Conservation (phyloP, 2,888 invertebrate genomes). For the Plagodis pulveraria region DNA sequence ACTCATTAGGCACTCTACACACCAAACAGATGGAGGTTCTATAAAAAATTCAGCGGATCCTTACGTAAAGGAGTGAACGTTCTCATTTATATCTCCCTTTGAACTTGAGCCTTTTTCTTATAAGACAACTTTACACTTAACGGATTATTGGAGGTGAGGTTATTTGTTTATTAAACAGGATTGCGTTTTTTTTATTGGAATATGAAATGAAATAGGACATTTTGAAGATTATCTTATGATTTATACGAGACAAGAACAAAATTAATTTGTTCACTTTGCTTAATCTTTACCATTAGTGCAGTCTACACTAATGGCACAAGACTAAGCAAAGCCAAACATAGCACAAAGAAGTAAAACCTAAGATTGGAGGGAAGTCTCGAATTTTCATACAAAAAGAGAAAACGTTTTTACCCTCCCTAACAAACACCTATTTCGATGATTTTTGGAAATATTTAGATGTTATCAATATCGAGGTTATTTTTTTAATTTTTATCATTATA, state of each 20-base stretch:
- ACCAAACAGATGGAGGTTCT: conserved; percentile 58
- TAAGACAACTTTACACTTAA: conserved; percentile 46
- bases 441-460: too few species aligned
- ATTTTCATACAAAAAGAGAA: too few species aligned
- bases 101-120: conserved; percentile 65
- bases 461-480: too few species aligned
- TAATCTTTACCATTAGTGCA: too few species aligned
- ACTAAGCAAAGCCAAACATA: too few species aligned
- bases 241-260: neutral
- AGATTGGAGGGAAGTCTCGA: too few species aligned
- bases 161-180: neutral
- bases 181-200: neutral
- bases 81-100: conserved; percentile 65
- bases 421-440: too few species aligned
- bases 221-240: neutral
- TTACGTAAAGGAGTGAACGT: conserved; percentile 55
- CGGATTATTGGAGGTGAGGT: conserved; percentile 15
- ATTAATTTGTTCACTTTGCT: too few species aligned
- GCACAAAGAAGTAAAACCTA: too few species aligned
- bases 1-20: conserved; percentile 69
- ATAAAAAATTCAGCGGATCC: conserved; percentile 66
- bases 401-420: too few species aligned
- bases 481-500: too few species aligned
- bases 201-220: neutral
- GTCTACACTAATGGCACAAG: too few species aligned